A percentile compares a stretch with the other conserved stretches of the same genome.
These are phyloP conservation scores for Drosophila engyochracea DNA, from an alignment of 2,888 invertebrate genomes.

Conservation along the genomic window DNA sequence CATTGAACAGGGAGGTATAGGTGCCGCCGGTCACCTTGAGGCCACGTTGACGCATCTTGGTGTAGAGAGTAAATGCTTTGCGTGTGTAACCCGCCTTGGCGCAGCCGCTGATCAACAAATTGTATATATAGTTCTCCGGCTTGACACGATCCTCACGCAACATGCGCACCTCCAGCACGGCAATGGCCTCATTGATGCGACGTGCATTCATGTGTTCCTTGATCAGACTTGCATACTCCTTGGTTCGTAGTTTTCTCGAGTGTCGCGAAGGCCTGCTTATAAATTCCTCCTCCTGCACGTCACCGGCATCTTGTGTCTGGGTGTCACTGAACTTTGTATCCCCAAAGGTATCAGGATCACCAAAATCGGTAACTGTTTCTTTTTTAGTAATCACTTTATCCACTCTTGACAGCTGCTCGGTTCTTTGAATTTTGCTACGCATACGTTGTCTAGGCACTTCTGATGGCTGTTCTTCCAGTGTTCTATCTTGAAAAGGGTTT, in stretches of 20 bases:
- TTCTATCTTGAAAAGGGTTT: constrained; percentile 32
- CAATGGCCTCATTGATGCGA: constrained; percentile 91
- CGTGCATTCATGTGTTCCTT: constrained; percentile 88
- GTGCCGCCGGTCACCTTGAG: constrained; percentile 90
- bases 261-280: constrained; percentile 86
- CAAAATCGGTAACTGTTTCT: constrained; percentile 26
- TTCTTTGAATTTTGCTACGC: constrained; percentile 5
- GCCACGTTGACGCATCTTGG: constrained; percentile 92
- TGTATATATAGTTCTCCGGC: constrained; percentile 92
- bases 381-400: constrained; percentile 10
- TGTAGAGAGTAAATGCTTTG: constrained; percentile 93
- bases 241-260: constrained; percentile 87
- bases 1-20: constrained; percentile 95
- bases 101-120: constrained; percentile 93
- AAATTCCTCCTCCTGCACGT: constrained; percentile 88
- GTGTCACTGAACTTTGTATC: constrained; percentile 37
- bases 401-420: neutral
- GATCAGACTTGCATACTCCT: constrained; percentile 90
- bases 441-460: neutral
- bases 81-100: constrained; percentile 93
- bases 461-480: constrained; percentile 2
- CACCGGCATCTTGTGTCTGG: constrained; percentile 85
- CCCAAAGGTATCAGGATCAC: constrained; percentile 79
- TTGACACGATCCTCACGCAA: constrained; percentile 91
- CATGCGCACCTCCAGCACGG: constrained; percentile 92